Base-by-base conservation (phyloP, 2,888 invertebrate genomes). In the Acanthosepion lycidas region DNA sequence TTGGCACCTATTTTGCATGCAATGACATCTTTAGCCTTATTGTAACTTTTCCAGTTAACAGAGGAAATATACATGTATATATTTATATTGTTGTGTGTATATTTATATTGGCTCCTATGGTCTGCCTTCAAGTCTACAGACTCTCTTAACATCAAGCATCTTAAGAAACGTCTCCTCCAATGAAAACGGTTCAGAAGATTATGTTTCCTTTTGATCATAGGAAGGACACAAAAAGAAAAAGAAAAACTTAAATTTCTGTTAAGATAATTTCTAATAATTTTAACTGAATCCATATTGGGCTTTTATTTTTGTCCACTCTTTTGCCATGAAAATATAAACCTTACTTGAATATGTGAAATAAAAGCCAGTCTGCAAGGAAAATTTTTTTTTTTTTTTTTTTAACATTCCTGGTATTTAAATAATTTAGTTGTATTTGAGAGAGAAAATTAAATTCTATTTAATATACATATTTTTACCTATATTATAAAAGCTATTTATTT, bases 21-120 rank as follows among this genome's bases (percentile, higher is more conserved):
- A 78, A 78, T n/a, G 78, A 78, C 78, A 78, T 78, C n/a, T 78
- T 78, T 33, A 78, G n/a, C n/a, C 78, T 78, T 78, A 78, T 78
- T 78, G 78, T 78, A 78, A 78, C 78, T 78, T 78, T 78, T 78
- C n/a, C 78, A 78, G 78, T 78, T 15, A 78, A 33, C n/a, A n/a
- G 78, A 33, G 33, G 78, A 20, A 59, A 59, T 59, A 59, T 20
- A 59, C 59, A 23, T 59, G 6, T 55, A 6, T 78, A n/a, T 28
- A 64, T 26, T 64, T 33, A 33, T 33, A 33, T 33, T 33, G 33
- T 6, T 8, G n/a, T 33, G 23, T 78, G 78, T n/a, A 9, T 78
- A n/a, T n/a, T n/a, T 78, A 15, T 15, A 78, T 78, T 78, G 78
- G 78, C 78, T 78, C 78, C 78, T 78, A 78, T 78, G 78, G 78